Evolutionary conservation across 2,888 invertebrate species (phyloP), one percentile per base, ranked within the genome.

Genomic region (Drosophila flavopinicola): DNA sequence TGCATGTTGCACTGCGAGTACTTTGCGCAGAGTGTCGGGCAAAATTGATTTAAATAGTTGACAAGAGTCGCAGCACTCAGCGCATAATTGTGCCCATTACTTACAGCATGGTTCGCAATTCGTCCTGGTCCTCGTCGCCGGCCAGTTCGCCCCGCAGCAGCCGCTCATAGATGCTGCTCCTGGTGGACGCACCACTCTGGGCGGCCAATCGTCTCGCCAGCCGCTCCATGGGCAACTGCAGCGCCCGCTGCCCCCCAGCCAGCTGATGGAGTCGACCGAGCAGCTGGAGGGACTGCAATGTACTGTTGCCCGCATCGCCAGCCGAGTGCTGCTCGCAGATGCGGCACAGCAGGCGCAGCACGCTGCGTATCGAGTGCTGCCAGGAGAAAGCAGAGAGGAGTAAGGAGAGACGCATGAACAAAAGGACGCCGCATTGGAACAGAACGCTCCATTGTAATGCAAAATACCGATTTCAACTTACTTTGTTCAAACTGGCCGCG

Each of bases 171-270:
- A 89, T 87, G 66, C 72, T 72, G 44, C 60, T 59, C 52, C 85
- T 73, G 66, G 69, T 69, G 44, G 66, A 15, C 13, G 63, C 39
- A 6, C 59, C 56, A 60, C 70, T 67, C 47, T 74, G 75, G 42
- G 71, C 66, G 52, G 72, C 44, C 53, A 88, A 48, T 10, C 69
- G 78, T 17, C 79, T 73, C 32, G 87, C 87, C 67, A 88, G 59
- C 4, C 89, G 84, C 60, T 89, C 89, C 60, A 89, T 72, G 58
- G 87, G 88, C 53, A 88, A 59, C 67, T 83, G 85, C 59, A 87
- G 52, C 10, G 79, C 67, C 9, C 88, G 77, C 52, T 77, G 68
- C 4, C 72, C 69, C 1, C 57, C 58, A 32, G 78, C 71, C 48
- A 75, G 51, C 65, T 85, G 77, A 70, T 89, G 82, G 49, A 88